These are phyloP conservation scores for Anableps anableps DNA, from an alignment of 2,797 vertebrate genomes.

Conservation along the genomic window DNA sequence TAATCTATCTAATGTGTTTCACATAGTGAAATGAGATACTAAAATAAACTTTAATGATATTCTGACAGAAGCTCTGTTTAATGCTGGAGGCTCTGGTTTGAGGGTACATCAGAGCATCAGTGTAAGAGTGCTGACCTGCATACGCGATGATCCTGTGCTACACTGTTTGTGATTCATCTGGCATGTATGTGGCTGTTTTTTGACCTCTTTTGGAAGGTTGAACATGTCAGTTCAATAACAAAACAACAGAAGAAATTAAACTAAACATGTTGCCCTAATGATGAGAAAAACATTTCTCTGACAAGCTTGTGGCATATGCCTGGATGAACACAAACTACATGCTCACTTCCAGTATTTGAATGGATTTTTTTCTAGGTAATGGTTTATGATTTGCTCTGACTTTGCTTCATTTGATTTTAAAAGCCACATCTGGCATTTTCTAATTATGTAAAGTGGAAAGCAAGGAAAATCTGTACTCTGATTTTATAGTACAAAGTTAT, in stretches of 20 bases:
- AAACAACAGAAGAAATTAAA: conserved; percentile 40
- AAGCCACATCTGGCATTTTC: conserved; percentile 42
- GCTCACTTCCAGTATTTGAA: conserved; percentile 46
- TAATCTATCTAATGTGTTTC: neutral
- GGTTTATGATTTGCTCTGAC: conserved; percentile 26
- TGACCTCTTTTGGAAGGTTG: conserved; percentile 75
- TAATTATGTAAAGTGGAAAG: conserved; percentile 41
- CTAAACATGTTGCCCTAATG: conserved; percentile 53
- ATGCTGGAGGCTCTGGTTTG: conserved; percentile 31
- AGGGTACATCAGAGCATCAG: conserved; percentile 9
- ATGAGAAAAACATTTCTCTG: conserved; percentile 15
- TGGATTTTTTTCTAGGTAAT: conserved; percentile 32
- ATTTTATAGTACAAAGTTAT: conserved; percentile 34
- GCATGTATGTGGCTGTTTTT: conserved; percentile 56
- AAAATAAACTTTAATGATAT: neutral
- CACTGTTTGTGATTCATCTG: conserved; percentile 36
- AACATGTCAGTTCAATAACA: conserved; percentile 65
- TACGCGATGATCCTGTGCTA: conserved; percentile 47
- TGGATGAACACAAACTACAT: conserved; percentile 41
- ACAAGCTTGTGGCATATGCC: conserved; percentile 26
- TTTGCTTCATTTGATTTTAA: conserved; percentile 39
- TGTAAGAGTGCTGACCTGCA: conserved; percentile 43
- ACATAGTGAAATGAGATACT: neutral
- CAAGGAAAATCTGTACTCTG: conserved; percentile 23
- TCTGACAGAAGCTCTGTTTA: conserved; percentile 18